A percentile compares a stretch with the other conserved stretches of the same genome.
Conservation (phyloP, 2,888 invertebrate species). For the Allolobophora icterica region DNA sequence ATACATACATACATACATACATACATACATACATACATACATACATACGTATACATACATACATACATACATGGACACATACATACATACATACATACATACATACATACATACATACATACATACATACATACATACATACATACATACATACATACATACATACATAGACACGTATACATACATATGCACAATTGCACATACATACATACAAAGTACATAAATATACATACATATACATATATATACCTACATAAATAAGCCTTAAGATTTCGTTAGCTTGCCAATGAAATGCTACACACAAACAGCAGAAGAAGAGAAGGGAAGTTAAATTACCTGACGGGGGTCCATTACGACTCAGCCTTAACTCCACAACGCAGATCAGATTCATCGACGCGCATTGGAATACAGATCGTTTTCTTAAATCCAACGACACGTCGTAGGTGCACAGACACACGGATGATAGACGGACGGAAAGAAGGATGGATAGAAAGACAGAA, state of each 20-base stretch:
- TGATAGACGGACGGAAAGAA: too few species aligned
- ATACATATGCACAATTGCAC: neutral
- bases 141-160: constrained; percentile 20
- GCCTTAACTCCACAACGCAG: too few species aligned
- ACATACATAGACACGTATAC: neutral
- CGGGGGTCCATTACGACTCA: too few species aligned
- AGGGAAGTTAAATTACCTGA: too few species aligned
- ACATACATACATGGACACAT: neutral
- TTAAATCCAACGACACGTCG: too few species aligned
- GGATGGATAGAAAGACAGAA: too few species aligned
- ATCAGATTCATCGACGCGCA: too few species aligned
- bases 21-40: constrained; percentile 5
- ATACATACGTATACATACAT: neutral
- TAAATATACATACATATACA: constrained; percentile 27
- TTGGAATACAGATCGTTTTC: too few species aligned
- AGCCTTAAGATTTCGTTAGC: too few species aligned
- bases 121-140: constrained; percentile 24
- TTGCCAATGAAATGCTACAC: too few species aligned
- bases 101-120: constrained; percentile 26
- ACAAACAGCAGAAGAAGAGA: too few species aligned
- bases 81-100: neutral
- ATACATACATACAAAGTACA: constrained; percentile 25
- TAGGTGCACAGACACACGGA: too few species aligned
- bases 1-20: constrained; percentile 24
- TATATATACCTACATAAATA: constrained; percentile 18